phyloP scores from a whole-genome alignment of 1,140 invertebrate species.

The Papilio xuthus region DNA sequence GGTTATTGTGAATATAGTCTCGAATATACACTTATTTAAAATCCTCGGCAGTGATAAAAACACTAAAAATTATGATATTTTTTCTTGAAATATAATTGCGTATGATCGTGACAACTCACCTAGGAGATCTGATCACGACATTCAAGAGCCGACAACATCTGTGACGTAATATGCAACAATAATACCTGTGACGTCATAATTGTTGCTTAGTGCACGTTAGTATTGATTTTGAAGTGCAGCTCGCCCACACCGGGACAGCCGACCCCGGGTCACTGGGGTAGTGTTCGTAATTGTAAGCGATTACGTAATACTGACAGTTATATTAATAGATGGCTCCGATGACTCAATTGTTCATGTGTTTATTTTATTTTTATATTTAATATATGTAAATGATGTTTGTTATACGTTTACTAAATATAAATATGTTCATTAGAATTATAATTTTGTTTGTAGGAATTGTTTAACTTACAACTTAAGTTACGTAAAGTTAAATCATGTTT shows the following conservation, averaged over 20 bases:
- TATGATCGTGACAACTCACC: background rate
- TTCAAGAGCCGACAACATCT: background rate
- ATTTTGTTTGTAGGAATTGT: background rate
- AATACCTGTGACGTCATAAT: conserved; percentile 3
- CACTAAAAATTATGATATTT: background rate
- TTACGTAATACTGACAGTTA: conserved; percentile 25
- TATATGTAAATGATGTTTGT: background rate
- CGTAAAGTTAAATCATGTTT: too few relatives aligned
- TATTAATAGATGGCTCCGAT: background rate
- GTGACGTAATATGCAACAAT: conserved; percentile 2
- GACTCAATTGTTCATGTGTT: background rate
- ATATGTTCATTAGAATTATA: background rate
- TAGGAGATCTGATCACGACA: background rate
- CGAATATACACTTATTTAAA: too few relatives aligned
- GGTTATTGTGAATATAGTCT: background rate
- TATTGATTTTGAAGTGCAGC: conserved; percentile 21
- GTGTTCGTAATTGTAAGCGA: conserved; percentile 3
- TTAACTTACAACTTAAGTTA: too few relatives aligned
- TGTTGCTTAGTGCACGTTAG: background rate
- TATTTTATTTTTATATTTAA: background rate
- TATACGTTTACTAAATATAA: background rate
- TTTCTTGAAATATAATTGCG: background rate
- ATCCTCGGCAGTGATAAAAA: too few relatives aligned
- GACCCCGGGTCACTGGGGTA: conserved; percentile 32
- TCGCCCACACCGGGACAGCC: background rate